Percentiles rank a stretch among this genome's conserved stretches.
phyloP scores from a whole-genome alignment of 2,113 vertebrate genomes.

The Centropus unirufus region DNA sequence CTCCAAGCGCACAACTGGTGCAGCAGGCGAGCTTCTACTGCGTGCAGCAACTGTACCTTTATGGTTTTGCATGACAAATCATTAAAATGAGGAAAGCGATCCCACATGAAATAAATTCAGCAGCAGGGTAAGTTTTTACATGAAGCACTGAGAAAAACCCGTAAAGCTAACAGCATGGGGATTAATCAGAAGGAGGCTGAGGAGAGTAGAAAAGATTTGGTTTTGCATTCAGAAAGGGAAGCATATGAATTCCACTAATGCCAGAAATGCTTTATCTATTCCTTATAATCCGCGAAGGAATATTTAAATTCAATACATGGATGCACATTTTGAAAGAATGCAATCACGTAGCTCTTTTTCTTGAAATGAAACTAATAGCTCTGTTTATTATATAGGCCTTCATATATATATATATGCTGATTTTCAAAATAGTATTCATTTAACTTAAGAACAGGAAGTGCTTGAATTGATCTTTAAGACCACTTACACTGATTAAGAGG shows the following conservation, averaged over 20 bases:
- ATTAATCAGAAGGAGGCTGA: neutral
- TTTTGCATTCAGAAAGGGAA: neutral
- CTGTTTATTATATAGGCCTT: neutral
- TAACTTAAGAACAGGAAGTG: neutral
- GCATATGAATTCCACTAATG: neutral
- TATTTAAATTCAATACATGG: neutral
- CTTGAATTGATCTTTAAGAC: neutral
- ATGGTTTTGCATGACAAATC: neutral
- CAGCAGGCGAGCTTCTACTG: neutral
- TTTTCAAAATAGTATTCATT: neutral
- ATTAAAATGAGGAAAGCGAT: neutral
- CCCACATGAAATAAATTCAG: neutral
- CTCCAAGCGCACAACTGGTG: neutral
- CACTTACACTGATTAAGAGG: neutral
- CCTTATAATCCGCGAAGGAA: neutral
- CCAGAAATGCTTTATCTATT: neutral
- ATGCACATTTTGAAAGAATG: neutral
- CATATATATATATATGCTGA: neutral
- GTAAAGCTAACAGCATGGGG: neutral
- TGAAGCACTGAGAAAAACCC: neutral
- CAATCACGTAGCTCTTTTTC: neutral
- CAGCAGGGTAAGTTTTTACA: neutral
- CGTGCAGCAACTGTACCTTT: neutral
- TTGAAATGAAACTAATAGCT: neutral
- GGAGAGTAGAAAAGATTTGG: neutral